Percentiles rank a stretch among this genome's conserved stretches.
Conservation (phyloP, 2,113 vertebrate genomes). For the Onychostruthus taczanowskii region DNA sequence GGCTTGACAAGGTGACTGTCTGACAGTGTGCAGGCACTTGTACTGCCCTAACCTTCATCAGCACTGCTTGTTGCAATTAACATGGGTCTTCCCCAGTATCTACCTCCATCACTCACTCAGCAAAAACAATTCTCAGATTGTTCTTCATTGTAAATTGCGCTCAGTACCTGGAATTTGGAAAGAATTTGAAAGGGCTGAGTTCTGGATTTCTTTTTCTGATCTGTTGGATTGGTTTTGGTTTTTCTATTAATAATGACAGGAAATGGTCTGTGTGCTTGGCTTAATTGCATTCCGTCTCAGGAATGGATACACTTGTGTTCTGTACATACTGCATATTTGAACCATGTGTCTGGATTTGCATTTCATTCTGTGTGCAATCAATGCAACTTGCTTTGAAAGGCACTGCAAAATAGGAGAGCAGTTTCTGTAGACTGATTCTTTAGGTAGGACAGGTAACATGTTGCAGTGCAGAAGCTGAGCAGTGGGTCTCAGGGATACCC, state of each 20-base stretch:
- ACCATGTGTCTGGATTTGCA: not conserved
- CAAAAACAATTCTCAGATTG: not conserved
- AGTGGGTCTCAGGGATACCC: not conserved
- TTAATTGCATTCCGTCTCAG: not conserved
- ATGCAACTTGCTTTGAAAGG: not conserved
- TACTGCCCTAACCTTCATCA: not conserved
- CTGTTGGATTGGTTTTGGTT: not conserved
- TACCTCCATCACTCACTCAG: not conserved
- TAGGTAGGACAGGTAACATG: fast-evolving
- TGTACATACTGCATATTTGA: not conserved
- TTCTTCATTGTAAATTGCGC: not conserved
- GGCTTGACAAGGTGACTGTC: slow-evolving; percentile 30
- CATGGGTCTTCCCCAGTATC: not conserved
- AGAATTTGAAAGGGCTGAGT: not conserved
- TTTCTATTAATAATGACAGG: not conserved
- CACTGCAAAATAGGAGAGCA: not conserved
- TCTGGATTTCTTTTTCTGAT: not conserved
- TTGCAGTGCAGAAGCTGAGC: not conserved
- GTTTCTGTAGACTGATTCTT: not conserved
- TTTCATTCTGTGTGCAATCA: not conserved
- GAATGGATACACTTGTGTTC: not conserved
- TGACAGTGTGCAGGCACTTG: not conserved
- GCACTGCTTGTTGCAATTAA: slow-evolving; percentile 42
- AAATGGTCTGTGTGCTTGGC: not conserved
- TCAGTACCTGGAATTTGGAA: not conserved